phyloP scores from a whole-genome alignment of 2,797 vertebrate species.

The Streptopelia turtur region DNA sequence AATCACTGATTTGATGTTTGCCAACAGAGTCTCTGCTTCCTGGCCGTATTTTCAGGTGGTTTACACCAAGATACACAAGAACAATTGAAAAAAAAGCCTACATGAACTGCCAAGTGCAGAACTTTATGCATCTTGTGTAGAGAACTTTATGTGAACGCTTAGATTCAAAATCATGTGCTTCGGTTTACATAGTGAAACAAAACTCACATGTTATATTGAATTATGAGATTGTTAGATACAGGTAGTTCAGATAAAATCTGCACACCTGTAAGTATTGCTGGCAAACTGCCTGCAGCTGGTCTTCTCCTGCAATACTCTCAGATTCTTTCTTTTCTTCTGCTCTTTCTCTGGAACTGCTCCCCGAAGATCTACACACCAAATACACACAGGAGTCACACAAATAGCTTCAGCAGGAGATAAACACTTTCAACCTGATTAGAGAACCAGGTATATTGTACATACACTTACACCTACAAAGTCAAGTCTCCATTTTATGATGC shows the following conservation, averaged over 20 bases:
- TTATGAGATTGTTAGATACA: neutral
- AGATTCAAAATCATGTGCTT: neutral
- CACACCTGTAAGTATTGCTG: slow-evolving; percentile 78
- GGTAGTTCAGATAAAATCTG: neutral
- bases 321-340: slow-evolving; percentile 58
- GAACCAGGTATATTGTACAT: neutral
- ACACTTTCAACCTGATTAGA: neutral
- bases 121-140: rapidly evolving
- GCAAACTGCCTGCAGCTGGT: slow-evolving; percentile 56
- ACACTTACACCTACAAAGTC: neutral
- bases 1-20: neutral
- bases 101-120: neutral
- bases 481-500: neutral
- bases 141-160: neutral
- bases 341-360: slow-evolving; percentile 9
- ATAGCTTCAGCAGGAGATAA: neutral
- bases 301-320: neutral
- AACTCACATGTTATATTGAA: neutral
- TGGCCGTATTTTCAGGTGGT: neutral
- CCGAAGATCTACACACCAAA: slow-evolving; percentile 50
- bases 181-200: neutral
- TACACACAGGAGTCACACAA: neutral
- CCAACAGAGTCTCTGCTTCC: neutral
- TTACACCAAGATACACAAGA: neutral
- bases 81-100: neutral